Conservation (phyloP, 2,888 invertebrate genomes). For the Lamellibrachia columna region DNA sequence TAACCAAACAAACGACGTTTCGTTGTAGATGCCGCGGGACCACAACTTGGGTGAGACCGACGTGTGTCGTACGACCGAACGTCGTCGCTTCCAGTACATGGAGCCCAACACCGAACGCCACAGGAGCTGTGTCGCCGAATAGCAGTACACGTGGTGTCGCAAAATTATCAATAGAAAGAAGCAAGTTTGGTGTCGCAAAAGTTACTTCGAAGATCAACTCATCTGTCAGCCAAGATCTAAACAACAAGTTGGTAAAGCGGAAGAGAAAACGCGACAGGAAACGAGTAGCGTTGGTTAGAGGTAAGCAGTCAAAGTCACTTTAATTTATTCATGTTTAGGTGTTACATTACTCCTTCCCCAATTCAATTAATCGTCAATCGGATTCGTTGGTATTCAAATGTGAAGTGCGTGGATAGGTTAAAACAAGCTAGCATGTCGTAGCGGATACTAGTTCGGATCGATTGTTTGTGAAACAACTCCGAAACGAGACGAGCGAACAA, state of each 20-base stretch:
- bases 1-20: background rate
- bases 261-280: background rate
- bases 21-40: background rate
- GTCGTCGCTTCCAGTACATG: background rate
- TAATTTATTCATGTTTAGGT: too few relatives aligned
- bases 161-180: background rate
- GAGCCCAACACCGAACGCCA: background rate
- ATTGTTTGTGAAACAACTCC: too few relatives aligned
- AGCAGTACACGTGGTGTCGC: background rate
- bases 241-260: background rate
- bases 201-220: background rate
- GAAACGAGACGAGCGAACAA: too few relatives aligned
- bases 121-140: background rate
- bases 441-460: too few relatives aligned
- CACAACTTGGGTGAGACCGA: background rate
- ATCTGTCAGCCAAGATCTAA: background rate
- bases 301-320: background rate
- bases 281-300: background rate
- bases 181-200: background rate
- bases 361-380: too few relatives aligned
- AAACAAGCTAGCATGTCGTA: too few relatives aligned
- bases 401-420: too few relatives aligned
- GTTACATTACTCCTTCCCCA: too few relatives aligned
- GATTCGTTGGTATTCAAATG: too few relatives aligned
- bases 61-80: background rate